Conservation (phyloP, 2,113 vertebrate genomes). For the Colinus virginianus region DNA sequence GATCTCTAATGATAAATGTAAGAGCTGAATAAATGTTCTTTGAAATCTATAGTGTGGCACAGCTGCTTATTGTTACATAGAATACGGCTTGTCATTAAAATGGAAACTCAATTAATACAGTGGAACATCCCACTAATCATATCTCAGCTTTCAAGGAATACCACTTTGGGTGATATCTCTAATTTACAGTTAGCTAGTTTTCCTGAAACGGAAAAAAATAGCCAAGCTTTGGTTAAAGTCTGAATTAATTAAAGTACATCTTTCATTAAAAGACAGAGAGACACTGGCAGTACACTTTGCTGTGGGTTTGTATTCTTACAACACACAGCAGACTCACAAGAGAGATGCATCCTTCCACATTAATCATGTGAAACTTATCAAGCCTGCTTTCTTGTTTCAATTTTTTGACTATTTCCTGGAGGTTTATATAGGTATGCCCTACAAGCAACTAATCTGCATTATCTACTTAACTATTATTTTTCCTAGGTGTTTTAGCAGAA, state of each 20-base stretch:
- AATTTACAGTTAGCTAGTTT: conserved; percentile 54
- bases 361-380: neutral
- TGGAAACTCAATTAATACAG: conserved; percentile 51
- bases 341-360: neutral
- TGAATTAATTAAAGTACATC: conserved; percentile 32
- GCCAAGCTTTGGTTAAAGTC: conserved; percentile 12
- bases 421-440: neutral
- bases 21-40: conserved; percentile 42
- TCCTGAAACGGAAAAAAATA: conserved; percentile 20
- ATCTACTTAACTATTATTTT: neutral
- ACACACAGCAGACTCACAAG: neutral
- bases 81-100: conserved; percentile 65
- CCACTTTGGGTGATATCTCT: neutral
- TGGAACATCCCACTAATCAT: conserved; percentile 46
- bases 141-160: conserved; percentile 47
- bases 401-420: neutral
- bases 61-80: conserved; percentile 55
- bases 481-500: neutral
- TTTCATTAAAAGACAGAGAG: conserved; percentile 28
- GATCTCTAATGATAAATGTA: conserved; percentile 60
- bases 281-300: neutral
- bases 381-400: neutral
- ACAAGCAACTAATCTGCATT: neutral
- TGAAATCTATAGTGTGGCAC: conserved; percentile 53
- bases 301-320: neutral